Evolutionary conservation across 2,113 vertebrate genomes (phyloP), one percentile per base, ranked within the genome.

Genomic region (Aix galericulata): DNA sequence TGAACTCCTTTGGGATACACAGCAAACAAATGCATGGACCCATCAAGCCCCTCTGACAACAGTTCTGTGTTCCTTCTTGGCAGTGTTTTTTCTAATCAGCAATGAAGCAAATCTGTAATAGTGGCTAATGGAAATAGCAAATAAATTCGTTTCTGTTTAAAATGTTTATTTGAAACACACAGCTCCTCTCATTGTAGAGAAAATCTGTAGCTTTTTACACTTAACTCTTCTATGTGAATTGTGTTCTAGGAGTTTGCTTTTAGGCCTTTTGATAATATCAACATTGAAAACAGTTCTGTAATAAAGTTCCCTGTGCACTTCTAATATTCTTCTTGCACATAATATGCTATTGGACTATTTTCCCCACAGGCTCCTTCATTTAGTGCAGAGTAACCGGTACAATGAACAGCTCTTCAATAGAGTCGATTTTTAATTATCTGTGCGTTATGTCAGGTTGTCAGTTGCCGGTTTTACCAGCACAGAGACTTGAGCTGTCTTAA

Each of bases 381-480:
- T 86, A 78, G 21, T 60, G 26, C 60, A 55, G 68, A 86, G 60
- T 20, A 84, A 62, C 66, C 91, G 91, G 66, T 74, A 75, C 66
- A 86, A 67, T 2, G 0, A 84, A 27, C 15, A 92, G 29, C 73
- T 89, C 62, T 74, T 59, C 77, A 48, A 3, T 3, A 75, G 64
- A 82, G 94, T 96, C 74, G 0, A 95, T 97, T 86, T 96, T 89
- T 94, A 95, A 95, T 97, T 94, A 93, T 92, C 73, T 72, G 56
- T 93, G 36, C 53, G 44, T 84, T 68, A 17, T 16, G 46, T 84
- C 69, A 79, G 91, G 77, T 64, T 92, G 74, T 89, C 81, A 56
- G 40, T 69, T 93, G 52, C 74, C 29, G 64, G 53, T 38, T 94
- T n/a, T 82, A 69, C 66, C 76, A 59, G 44, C 12, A 18, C 58